Base-by-base conservation (phyloP, 2,113 vertebrate species). In the Etheostoma spectabile region DNA sequence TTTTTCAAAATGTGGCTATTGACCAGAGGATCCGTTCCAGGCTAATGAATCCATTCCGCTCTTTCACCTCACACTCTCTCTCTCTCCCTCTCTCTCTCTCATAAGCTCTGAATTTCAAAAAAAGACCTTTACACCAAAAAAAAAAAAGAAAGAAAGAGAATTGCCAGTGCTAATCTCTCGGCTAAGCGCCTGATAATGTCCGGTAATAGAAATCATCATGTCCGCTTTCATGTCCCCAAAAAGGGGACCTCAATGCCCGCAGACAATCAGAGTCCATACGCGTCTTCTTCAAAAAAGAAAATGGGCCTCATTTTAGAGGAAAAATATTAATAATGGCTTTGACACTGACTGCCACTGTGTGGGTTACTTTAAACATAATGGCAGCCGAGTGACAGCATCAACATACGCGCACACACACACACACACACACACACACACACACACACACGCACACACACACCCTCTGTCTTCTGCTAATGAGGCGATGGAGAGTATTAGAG, bases 191-290 rank as follows among this genome's bases (percentile, higher is more conserved):
- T 75, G 90, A 92, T 89, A 91, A 86, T 65, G 83, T 79, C 70
- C 69, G 1, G 27, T 91, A 91, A 91, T 93, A 91, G 84, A 89
- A 92, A 91, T 78, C 30, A 75, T 51, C 79, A 70, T 83, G 82
- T 82, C 56, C 1, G 27, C 83, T 87, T 89, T 86, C 79, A 87
- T 84, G 82, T 88, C 57, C 38, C 57, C 33, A 52, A 85, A 79
- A 85, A 74, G 24, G 15, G 61, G 75, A 74, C 61, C 76, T 90
- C 61, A 91, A 35, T 86, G 52, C 11, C 19, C 16, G 14, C 80
- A 53, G 84, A 85, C 75, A 83, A 89, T 64, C 65, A 66, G 66
- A 53, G 69, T 76, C 60, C 69, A 66, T 77, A 27, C 24, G 63
- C 61, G 77, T 81, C 57, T 62, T 74, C 61, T 74, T 46, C 10